Conservation (phyloP, 2,113 vertebrate genomes). For the Lepus americanus region DNA sequence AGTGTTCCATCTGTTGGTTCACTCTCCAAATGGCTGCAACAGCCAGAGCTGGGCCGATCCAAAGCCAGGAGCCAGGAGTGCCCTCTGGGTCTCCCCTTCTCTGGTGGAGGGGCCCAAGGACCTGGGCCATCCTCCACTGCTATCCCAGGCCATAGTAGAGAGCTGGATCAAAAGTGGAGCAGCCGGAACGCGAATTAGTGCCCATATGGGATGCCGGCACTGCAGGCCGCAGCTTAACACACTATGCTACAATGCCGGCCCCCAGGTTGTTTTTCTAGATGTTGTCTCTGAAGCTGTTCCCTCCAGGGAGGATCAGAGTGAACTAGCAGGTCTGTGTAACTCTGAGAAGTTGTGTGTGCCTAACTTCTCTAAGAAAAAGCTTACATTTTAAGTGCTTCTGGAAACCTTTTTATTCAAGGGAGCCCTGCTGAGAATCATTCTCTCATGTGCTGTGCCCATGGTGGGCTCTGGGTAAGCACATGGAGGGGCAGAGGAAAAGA, state of each 20-base stretch:
- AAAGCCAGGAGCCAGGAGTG: too few species aligned
- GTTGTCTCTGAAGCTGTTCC: background rate
- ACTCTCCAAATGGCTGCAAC: too few species aligned
- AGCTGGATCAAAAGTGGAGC: too few species aligned
- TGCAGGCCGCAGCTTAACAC: too few species aligned
- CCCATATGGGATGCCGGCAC: too few species aligned
- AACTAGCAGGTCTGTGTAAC: background rate
- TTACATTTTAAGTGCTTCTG: constrained; percentile 16
- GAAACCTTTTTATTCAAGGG: constrained; percentile 16
- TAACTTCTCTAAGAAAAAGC: constrained; percentile 44
- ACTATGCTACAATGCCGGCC: background rate
- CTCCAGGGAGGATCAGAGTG: background rate
- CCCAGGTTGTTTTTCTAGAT: background rate
- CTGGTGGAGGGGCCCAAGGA: too few species aligned
- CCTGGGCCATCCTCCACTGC: too few species aligned
- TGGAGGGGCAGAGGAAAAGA: background rate
- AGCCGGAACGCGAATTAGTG: too few species aligned
- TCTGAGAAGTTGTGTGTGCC: background rate
- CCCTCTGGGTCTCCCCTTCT: too few species aligned
- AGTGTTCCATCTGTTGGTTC: too few species aligned
- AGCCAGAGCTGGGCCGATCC: too few species aligned
- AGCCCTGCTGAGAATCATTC: constrained; percentile 13
- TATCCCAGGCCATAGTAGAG: too few species aligned
- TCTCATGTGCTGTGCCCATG: background rate
- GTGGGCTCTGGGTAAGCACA: background rate